These are phyloP conservation scores for Chionoecetes opilio DNA, from an alignment of 1,140 invertebrate genomes.

Conservation along the genomic window DNA sequence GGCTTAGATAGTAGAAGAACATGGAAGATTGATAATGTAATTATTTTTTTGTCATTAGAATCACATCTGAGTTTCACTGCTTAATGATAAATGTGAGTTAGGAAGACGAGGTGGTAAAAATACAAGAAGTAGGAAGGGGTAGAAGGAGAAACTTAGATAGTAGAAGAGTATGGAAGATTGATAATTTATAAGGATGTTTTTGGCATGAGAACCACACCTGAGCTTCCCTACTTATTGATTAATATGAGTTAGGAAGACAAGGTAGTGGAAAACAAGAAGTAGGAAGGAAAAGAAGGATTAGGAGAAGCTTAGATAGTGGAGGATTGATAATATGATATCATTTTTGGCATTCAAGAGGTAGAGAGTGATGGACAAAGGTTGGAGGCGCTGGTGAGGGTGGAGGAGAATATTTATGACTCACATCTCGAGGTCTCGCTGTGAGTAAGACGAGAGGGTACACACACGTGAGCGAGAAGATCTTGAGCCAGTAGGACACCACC, in stretches of 20 bases:
- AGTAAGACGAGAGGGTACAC: constrained; percentile 58
- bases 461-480: constrained; percentile 46
- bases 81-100: background rate
- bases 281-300: background rate
- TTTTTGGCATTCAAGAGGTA: background rate
- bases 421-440: constrained; percentile 50
- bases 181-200: too few species aligned
- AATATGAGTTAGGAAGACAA: background rate
- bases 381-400: background rate
- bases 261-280: background rate
- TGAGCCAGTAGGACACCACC: constrained; percentile 66
- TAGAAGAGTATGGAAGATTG: too few species aligned
- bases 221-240: too few species aligned
- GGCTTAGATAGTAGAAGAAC: too few species aligned
- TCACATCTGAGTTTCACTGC: too few species aligned
- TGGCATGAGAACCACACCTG: too few species aligned
- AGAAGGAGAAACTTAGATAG: too few species aligned
- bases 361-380: background rate
- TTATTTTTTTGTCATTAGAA: too few species aligned
- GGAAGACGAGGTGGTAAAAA: background rate
- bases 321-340: background rate
- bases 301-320: background rate
- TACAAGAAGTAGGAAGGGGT: background rate
- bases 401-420: background rate
- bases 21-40: too few species aligned